Base-by-base conservation (phyloP, 2,797 vertebrate species). In the Malacoctenus gilli region DNA sequence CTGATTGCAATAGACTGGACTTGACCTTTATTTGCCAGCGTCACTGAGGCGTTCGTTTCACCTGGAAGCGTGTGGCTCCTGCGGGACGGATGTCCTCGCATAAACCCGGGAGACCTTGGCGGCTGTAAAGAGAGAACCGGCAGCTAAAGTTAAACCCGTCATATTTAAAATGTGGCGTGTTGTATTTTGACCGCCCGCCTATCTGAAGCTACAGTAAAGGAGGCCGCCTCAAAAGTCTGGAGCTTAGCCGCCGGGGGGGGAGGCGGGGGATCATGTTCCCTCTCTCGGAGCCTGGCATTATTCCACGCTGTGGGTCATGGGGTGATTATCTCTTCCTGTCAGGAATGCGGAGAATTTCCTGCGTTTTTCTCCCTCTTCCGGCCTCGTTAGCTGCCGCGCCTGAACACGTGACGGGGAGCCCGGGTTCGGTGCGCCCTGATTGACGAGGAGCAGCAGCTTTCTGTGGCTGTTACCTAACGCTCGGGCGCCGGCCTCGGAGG, bases 341-440 rank as follows among this genome's bases (percentile, higher is more conserved):
- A 90, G 90, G 89, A 92, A 93, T 92, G 88, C 78, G 16, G 82
- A 80, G 91, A 91, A 92, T 92, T 92, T 93, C 90, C 91, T 92
- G 85, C 58, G 28, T 86, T 83, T n/a, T 87, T 83, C 77, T 51
- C 74, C 58, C 64, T 80, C 77, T 86, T 89, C 88, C 80, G 86
- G 82, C 75, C 59, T 68, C 48, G 82, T 82, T 81, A 75, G 83
- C 72, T 80, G 81, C 70, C 82, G 75, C 25, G 77, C 66, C 59
- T 68, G 56, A 83, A 68, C 83, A 84, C 83, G 85, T 90, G 87
- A 89, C 75, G 57, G 55, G 50, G 48, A 52, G 58, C 41, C 48
- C 4, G 31, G 48, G 53, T 68, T 46, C 9, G 20, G 63, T 35
- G 39, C 39, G 44, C 48, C 69, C 56, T 75, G 65, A 85, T 82